These are phyloP conservation scores for Anthophora plumipes DNA, from an alignment of 2,888 invertebrate genomes.

Conservation along the genomic window DNA sequence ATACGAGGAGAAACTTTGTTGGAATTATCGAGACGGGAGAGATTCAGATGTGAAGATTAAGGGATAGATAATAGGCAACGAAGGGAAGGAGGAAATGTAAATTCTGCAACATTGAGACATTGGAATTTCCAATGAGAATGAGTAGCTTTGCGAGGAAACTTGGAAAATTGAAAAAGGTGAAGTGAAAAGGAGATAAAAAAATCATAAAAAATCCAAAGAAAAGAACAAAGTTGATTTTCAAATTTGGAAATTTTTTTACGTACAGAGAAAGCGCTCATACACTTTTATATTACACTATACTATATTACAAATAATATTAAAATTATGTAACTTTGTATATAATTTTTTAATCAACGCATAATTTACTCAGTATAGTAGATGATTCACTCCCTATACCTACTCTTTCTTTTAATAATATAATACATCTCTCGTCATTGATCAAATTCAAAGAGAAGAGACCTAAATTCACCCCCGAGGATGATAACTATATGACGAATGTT, in stretches of 20 bases:
- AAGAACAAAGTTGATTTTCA: too few relatives aligned
- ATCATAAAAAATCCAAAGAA: background rate
- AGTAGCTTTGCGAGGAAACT: background rate
- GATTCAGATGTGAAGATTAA: background rate
- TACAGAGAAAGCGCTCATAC: too few relatives aligned
- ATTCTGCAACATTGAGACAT: slow-evolving; percentile 19
- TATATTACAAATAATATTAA: too few relatives aligned
- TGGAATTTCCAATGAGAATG: background rate
- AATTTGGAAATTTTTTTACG: too few relatives aligned
- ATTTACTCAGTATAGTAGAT: too few relatives aligned
- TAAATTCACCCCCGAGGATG: background rate
- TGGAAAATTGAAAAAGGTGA: background rate
- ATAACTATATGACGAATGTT: background rate
- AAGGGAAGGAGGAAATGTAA: slow-evolving; percentile 3
- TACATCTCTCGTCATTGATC: too few relatives aligned
- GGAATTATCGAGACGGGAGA: background rate
- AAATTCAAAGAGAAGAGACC: too few relatives aligned
- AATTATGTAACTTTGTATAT: too few relatives aligned
- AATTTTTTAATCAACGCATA: too few relatives aligned
- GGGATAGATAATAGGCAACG: background rate
- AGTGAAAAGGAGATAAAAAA: background rate
- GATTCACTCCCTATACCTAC: too few relatives aligned
- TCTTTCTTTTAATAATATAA: too few relatives aligned
- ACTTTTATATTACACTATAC: too few relatives aligned
- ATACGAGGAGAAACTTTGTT: background rate